Conservation (phyloP, 2,113 vertebrate species). For the Mugil cephalus region DNA sequence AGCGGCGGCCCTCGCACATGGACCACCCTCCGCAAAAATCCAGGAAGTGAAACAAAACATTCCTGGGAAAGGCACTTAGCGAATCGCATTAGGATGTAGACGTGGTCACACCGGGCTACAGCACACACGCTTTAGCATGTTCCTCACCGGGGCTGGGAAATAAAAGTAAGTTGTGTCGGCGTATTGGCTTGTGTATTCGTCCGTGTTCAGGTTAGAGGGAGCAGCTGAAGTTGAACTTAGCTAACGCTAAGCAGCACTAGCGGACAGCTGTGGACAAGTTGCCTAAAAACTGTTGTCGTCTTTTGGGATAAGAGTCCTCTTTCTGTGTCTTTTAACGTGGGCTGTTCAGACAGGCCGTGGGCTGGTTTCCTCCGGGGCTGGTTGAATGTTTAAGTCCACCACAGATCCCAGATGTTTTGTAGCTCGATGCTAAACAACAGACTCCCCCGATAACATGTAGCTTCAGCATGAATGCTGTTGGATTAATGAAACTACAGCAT, state of each 20-base stretch:
- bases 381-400: constrained; percentile 13
- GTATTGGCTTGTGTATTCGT: neutral
- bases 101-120: constrained; percentile 23
- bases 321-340: neutral
- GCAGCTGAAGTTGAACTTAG: constrained; percentile 27
- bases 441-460: neutral
- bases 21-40: constrained; percentile 61
- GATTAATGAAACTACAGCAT: neutral
- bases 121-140: constrained; percentile 47
- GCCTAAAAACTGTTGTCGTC: fast-evolving
- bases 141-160: constrained; percentile 23
- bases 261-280: neutral
- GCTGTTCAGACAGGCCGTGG: neutral
- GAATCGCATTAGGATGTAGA: constrained; percentile 66
- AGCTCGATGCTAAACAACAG: constrained; percentile 18
- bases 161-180: constrained; percentile 68
- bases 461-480: neutral
- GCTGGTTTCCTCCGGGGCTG: neutral
- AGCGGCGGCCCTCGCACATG: constrained; percentile 56
- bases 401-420: constrained; percentile 45
- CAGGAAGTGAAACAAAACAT: constrained; percentile 83
- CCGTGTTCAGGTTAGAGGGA: neutral
- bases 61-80: constrained; percentile 47
- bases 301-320: neutral
- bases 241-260: constrained; percentile 39